Base-by-base conservation (phyloP, 2,113 vertebrate genomes). In the Nibea coibor region DNA sequence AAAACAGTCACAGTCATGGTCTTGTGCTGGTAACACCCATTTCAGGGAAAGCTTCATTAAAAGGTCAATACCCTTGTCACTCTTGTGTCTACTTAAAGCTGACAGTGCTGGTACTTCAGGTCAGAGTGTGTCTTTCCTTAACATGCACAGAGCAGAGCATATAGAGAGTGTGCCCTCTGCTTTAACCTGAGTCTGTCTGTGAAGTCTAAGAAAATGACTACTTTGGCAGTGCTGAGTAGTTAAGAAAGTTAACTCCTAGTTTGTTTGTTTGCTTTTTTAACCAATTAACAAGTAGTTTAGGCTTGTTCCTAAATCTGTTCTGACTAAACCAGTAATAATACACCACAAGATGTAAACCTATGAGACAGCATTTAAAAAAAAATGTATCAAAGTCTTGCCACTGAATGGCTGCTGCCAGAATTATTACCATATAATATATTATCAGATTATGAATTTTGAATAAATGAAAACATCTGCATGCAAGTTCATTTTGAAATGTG, bases 21-120 rank as follows among this genome's bases (percentile, higher is more conserved):
- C 59, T 0, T 47, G 24, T 45, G 67, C 17, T 42, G 54, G 71
- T 72, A 20, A 72, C n/a, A 75, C 35, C 10, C n/a, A 69, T 26
- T 73, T 42, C 14, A 64, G 17, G 61, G 28, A 72, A 69, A 61
- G 20, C 10, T 10, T 66, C 3, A 26, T 45, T 1, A 59, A 51
- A 66, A 50, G 39, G 47, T 67, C 16, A 53, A 17, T 43, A 19
- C 10, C n/a, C 6, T 24, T 78, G 57, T 72, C 2, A 5, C 26
- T 50, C 15, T 65, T 67, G 57, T 77, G 47, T 72, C 26, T 51
- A 56, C 65, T 31, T 56, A 57, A 66, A 85, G 66, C 67, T 68
- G 61, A 56, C 10, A 4, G 19, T 78, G 64, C 48, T 31, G 48
- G 57, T 35, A 24, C 17, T 56, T 6, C 35, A 61, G 48, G 51